Evolutionary conservation across 2,797 vertebrate species (phyloP).

Genomic region (Poeciliopsis paucimaculata): DNA sequence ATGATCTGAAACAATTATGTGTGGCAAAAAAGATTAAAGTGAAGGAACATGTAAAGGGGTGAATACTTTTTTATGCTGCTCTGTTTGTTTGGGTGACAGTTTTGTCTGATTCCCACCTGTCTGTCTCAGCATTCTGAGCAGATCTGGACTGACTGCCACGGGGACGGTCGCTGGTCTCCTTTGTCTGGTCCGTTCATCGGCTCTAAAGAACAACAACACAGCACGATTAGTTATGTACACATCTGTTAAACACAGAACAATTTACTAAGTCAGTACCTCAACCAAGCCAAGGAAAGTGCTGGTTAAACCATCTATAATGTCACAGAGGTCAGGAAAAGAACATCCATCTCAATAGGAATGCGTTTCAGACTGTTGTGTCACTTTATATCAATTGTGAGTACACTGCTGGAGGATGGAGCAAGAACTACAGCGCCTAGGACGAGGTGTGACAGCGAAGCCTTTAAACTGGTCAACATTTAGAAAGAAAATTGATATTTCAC

Average conservation of each 20-base stretch:
- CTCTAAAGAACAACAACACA: constrained; percentile 34
- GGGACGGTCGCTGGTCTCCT: constrained; percentile 35
- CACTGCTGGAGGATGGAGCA: background rate
- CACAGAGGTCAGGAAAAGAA: background rate
- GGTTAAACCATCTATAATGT: background rate
- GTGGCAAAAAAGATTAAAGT: background rate
- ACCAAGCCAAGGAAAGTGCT: background rate
- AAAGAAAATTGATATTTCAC: background rate
- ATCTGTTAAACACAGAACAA: background rate
- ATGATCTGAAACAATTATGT: background rate
- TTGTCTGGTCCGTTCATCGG: constrained; percentile 34
- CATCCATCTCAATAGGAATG: background rate
- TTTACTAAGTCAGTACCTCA: background rate
- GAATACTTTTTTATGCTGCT: background rate
- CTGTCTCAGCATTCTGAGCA: constrained; percentile 63
- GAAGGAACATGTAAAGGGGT: background rate
- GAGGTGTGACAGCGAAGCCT: background rate
- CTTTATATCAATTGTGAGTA: background rate
- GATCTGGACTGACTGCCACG: constrained; percentile 48
- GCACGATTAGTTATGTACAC: background rate
- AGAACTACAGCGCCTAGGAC: background rate
- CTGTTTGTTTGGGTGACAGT: background rate
- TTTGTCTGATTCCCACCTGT: constrained; percentile 53
- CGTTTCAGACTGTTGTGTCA: background rate
- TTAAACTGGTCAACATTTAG: background rate